phyloP scores from a whole-genome alignment of 2,113 vertebrate species.

The Campylomormyrus tamandua region DNA sequence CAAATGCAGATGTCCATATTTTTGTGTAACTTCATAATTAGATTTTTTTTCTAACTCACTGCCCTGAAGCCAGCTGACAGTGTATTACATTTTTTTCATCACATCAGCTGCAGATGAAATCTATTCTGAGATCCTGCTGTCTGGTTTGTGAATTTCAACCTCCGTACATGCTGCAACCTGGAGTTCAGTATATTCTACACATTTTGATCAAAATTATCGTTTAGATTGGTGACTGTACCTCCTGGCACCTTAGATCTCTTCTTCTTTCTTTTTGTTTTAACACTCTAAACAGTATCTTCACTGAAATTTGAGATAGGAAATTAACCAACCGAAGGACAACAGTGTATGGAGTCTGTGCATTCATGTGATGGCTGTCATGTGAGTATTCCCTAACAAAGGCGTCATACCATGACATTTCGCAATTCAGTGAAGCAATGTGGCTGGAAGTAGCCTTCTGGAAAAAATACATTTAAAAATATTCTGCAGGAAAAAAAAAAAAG shows the following conservation, averaged over 20 bases:
- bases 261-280: background rate
- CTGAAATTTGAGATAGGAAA: background rate
- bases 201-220: background rate
- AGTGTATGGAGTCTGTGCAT: background rate
- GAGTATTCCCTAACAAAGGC: background rate
- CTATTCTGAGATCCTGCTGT: background rate
- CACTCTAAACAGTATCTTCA: background rate
- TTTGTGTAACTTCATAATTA: slow-evolving; percentile 17
- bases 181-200: background rate
- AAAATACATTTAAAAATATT: background rate
- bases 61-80: slow-evolving; percentile 6
- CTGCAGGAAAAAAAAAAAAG: background rate
- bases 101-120: background rate
- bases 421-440: background rate
- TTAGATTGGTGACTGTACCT: background rate
- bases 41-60: slow-evolving; percentile 12
- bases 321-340: background rate
- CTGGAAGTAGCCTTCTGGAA: background rate
- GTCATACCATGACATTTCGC: slow-evolving; percentile 7
- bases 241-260: background rate
- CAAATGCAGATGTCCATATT: slow-evolving; percentile 13
- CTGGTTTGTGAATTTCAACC: background rate
- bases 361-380: background rate
- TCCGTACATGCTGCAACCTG: background rate
- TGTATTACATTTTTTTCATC: background rate